Evolutionary conservation across 2,888 invertebrate genomes (phyloP).

Genomic region (Campoplex capitator): DNA sequence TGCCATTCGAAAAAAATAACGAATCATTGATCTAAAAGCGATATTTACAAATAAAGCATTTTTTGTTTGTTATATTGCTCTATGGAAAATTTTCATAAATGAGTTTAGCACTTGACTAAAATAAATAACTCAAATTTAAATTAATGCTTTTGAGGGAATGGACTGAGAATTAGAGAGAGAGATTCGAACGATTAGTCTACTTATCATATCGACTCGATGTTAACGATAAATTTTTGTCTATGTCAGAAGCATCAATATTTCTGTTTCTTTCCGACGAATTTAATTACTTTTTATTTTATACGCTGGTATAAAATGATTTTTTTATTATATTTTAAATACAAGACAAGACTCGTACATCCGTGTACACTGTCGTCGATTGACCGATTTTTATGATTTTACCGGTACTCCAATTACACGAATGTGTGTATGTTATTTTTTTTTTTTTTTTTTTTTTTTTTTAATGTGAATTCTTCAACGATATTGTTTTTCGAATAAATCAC

Average conservation of each 20-base stretch:
- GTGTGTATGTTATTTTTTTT: conserved; percentile 13
- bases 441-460: conserved; percentile 42
- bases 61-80: not conserved
- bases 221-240: conserved; percentile 26
- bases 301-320: not conserved
- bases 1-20: conserved; percentile 12
- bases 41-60: conserved; percentile 42
- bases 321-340: conserved; percentile 17
- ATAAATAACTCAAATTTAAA: conserved; percentile 7
- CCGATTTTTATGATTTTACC: not conserved
- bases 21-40: conserved; percentile 36
- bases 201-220: not conserved
- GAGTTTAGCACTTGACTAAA: conserved; percentile 8
- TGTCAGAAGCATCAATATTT: conserved; percentile 26
- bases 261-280: conserved; percentile 29
- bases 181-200: not conserved
- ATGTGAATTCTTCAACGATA: conserved; percentile 61
- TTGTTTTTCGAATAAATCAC: conserved; percentile 65
- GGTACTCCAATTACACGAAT: not conserved
- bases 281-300: not conserved
- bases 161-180: conserved; percentile 31
- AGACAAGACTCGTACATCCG: not conserved
- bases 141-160: conserved; percentile 5
- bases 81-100: conserved; percentile 1
- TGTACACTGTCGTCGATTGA: not conserved